Percentiles rank a stretch among this genome's conserved stretches.
Conservation (phyloP, 1,140 invertebrate species). For the Pseudomyrmex dendroicus region DNA sequence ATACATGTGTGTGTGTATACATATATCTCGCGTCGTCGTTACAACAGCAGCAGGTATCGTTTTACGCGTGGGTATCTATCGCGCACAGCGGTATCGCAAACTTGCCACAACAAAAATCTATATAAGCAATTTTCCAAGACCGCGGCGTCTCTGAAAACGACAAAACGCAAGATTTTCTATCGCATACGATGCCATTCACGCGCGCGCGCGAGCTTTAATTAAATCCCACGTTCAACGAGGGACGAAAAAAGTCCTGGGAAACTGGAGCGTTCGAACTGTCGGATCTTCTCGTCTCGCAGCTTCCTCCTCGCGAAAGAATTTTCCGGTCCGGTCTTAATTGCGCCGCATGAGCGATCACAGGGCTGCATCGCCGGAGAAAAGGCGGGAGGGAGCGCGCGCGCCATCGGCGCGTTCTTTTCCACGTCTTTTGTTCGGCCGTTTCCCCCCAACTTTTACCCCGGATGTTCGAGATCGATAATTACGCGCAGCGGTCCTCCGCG, state of each 20-base stretch:
- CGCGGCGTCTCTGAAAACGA: not conserved
- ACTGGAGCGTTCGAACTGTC: slow-evolving; percentile 27
- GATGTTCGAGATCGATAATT: not conserved
- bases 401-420: not conserved
- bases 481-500: not conserved
- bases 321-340: slow-evolving; percentile 13
- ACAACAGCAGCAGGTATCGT: not conserved
- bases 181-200: not conserved
- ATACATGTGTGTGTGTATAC: no score
- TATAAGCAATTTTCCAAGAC: not conserved
- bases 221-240: slow-evolving; percentile 30
- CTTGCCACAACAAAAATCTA: not conserved
- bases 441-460: not conserved
- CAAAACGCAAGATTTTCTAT: not conserved
- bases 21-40: no score
- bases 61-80: not conserved
- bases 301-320: slow-evolving; percentile 47
- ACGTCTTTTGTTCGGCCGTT: not conserved
- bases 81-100: not conserved
- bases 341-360: not conserved
- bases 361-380: not conserved
- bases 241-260: slow-evolving; percentile 8
- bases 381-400: not conserved
- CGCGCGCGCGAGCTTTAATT: slow-evolving; percentile 22
- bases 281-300: not conserved